These are phyloP conservation scores for Alouatta palliata DNA, from an alignment of 2,113 vertebrate species.

Conservation along the genomic window DNA sequence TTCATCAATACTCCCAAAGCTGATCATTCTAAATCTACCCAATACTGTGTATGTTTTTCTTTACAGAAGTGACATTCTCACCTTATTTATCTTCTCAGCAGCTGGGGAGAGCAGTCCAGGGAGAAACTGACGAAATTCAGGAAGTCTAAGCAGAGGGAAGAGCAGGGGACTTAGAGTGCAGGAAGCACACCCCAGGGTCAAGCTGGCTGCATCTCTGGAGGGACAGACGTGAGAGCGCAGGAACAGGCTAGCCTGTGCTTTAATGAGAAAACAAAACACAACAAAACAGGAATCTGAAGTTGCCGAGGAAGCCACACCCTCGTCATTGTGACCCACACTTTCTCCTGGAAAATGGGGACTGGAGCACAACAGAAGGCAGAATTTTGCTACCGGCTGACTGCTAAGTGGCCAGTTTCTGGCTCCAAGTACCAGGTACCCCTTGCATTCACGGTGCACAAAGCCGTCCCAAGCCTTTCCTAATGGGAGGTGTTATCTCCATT, in stretches of 20 bases:
- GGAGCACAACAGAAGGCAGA: not conserved
- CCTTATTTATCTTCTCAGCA: not conserved
- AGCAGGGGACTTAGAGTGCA: not conserved
- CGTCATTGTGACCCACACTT: not conserved
- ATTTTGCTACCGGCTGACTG: not conserved
- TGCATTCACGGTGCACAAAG: slow-evolving; percentile 58
- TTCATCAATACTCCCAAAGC: not conserved
- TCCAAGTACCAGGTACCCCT: not conserved
- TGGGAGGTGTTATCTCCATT: slow-evolving; percentile 72
- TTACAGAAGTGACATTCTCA: not conserved
- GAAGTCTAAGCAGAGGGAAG: not conserved
- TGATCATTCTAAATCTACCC: not conserved
- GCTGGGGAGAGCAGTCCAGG: not conserved
- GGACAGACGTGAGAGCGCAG: not conserved
- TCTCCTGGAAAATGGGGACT: not conserved
- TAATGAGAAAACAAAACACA: not conserved
- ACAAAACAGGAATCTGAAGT: not conserved
- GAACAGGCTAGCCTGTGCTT: not conserved
- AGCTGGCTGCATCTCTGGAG: not conserved
- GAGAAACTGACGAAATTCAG: not conserved
- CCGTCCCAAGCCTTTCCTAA: slow-evolving; percentile 55
- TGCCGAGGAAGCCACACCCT: not conserved
- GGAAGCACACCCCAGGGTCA: not conserved
- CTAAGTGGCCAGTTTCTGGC: slow-evolving; percentile 38
- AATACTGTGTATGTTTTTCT: not conserved